phyloP scores from a whole-genome alignment of 2,888 invertebrate genomes.

The Netelia fuscicornis region DNA sequence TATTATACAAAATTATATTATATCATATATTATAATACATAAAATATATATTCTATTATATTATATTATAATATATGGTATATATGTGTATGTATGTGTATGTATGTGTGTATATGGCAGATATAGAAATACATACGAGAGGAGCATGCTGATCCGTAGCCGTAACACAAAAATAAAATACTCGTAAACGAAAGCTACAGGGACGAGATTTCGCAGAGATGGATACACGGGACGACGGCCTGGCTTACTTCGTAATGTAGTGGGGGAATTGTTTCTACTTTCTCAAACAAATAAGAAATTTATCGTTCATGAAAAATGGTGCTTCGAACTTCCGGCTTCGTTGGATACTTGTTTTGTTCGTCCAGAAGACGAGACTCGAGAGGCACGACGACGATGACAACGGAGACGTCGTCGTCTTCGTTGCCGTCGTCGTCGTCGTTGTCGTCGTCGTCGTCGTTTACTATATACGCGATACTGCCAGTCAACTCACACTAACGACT shows the following conservation, averaged over 20 bases:
- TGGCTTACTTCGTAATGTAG: background rate
- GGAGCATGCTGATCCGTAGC: conserved; percentile 14
- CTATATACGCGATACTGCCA: conserved; percentile 47
- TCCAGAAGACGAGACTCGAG: conserved; percentile 3
- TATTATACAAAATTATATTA: too few relatives aligned
- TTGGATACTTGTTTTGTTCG: conserved; percentile 9
- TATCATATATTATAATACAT: too few relatives aligned
- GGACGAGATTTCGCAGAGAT: conserved; percentile 35
- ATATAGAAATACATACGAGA: background rate
- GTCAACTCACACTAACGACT: conserved; percentile 14
- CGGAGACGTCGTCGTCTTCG: conserved; percentile 6
- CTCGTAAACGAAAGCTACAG: conserved; percentile 54
- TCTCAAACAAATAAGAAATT: conserved; percentile 55
- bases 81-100: background rate
- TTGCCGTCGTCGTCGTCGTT: conserved; percentile 8
- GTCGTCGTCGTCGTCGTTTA: background rate
- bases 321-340: conserved; percentile 48
- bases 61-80: background rate
- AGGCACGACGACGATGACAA: conserved; percentile 17
- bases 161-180: conserved; percentile 58
- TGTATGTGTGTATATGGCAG: background rate
- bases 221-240: background rate
- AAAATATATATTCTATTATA: too few relatives aligned
- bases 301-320: conserved; percentile 46
- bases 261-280: background rate